A percentile compares a stretch with the other conserved stretches of the same genome.
These are phyloP conservation scores for Polyommatus icarus DNA, from an alignment of 2,888 invertebrate species.

Conservation along the genomic window DNA sequence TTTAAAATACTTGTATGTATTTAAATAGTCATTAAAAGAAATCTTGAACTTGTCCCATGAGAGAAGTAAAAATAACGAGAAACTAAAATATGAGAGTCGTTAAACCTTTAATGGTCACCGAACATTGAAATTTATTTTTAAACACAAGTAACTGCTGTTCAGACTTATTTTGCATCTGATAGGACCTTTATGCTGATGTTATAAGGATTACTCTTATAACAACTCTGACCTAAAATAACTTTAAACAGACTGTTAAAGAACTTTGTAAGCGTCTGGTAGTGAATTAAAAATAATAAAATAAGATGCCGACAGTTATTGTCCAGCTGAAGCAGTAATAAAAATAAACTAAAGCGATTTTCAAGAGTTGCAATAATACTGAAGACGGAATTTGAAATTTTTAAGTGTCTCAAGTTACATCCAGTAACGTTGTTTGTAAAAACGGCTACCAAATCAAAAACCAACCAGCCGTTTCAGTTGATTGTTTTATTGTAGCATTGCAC, in stretches of 20 bases:
- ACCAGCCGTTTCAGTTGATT: neutral
- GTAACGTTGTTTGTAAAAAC: neutral
- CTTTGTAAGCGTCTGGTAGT: neutral
- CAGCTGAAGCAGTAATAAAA: neutral
- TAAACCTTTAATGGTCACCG: neutral
- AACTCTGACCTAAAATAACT: neutral
- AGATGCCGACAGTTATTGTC: too few relatives aligned
- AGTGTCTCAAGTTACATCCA: neutral
- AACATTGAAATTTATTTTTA: slow-evolving; percentile 3
- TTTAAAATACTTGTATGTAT: slow-evolving; percentile 16
- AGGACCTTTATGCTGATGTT: neutral
- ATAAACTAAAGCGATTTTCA: neutral
- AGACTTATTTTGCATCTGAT: too few relatives aligned
- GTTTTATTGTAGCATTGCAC: neutral
- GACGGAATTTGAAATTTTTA: neutral
- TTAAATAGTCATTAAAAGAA: slow-evolving; percentile 25
- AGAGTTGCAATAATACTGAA: neutral
- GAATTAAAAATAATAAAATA: too few relatives aligned
- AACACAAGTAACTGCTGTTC: neutral
- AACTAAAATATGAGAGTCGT: slow-evolving; percentile 14
- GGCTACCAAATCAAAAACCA: neutral
- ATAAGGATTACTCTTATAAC: neutral
- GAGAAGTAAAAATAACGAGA: slow-evolving; percentile 13
- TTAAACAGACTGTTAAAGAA: neutral
- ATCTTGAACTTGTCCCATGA: slow-evolving; percentile 21